Evolutionary conservation across 2,888 invertebrate species (phyloP).

Genomic region (Lasioglossum lativentre): DNA sequence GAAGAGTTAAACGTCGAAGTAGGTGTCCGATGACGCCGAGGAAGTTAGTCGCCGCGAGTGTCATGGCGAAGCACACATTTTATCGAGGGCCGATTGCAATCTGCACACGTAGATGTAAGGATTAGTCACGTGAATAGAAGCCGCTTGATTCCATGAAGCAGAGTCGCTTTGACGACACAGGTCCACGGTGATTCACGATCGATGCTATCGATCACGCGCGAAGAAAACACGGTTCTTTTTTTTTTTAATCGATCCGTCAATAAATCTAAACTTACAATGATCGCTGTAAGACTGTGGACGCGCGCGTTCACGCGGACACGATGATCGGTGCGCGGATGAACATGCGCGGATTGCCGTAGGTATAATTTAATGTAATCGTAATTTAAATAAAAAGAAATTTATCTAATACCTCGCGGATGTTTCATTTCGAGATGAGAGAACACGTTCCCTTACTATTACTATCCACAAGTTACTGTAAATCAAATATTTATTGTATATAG

Average conservation of each 20-base stretch:
- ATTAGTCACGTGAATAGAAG: constrained; percentile 44
- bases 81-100: constrained; percentile 65
- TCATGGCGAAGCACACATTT: constrained; percentile 23
- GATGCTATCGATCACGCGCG: constrained; percentile 14
- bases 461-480: too few relatives aligned
- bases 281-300: constrained; percentile 36
- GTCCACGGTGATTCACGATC: constrained; percentile 8
- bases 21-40: background rate
- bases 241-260: constrained; percentile 21
- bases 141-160: constrained; percentile 20
- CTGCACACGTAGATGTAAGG: constrained; percentile 59
- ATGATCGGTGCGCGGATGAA: constrained; percentile 35
- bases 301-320: constrained; percentile 38
- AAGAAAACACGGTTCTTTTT: background rate
- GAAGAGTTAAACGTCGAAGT: constrained; percentile 3
- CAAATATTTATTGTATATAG: too few relatives aligned
- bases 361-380: constrained; percentile 76
- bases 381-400: constrained; percentile 76
- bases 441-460: too few relatives aligned
- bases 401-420: constrained; percentile 25
- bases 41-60: constrained; percentile 1
- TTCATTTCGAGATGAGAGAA: background rate
- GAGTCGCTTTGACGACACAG: background rate
- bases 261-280: constrained; percentile 44
- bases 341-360: constrained; percentile 60